phyloP scores from a whole-genome alignment of 2,113 vertebrate species.

The Corydoras sp. region DNA sequence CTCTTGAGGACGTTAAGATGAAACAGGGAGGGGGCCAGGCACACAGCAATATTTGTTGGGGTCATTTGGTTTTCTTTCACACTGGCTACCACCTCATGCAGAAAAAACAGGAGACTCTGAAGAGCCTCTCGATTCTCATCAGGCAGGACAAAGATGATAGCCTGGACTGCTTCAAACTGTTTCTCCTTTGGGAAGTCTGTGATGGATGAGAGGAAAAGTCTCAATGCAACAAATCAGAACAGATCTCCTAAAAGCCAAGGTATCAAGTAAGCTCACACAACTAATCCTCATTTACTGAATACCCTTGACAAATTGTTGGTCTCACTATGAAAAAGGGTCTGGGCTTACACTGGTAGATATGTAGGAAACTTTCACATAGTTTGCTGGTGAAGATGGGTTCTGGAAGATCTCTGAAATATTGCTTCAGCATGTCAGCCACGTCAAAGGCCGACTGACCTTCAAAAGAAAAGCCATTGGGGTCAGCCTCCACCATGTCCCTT shows the following conservation, averaged over 20 bases:
- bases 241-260: too few species aligned
- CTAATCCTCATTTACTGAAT: not conserved
- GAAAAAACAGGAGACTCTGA: conserved; percentile 75
- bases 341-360: conserved; percentile 82
- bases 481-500: conserved; percentile 76
- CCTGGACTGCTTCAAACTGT: conserved; percentile 73
- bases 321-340: not conserved
- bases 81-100: conserved; percentile 74
- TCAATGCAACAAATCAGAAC: not conserved
- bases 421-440: conserved; percentile 87
- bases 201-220: not conserved
- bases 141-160: conserved; percentile 77
- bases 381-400: conserved; percentile 78
- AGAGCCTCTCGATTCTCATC: conserved; percentile 80
- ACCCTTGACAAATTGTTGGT: too few species aligned
- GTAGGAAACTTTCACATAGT: conserved; percentile 80
- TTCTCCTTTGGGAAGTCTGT: conserved; percentile 79
- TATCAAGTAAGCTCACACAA: not conserved
- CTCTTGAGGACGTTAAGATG: conserved; percentile 75
- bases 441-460: conserved; percentile 80
- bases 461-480: conserved; percentile 62
- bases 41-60: conserved; percentile 81
- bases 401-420: conserved; percentile 84
- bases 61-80: conserved; percentile 86
- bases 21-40: conserved; percentile 81